These are phyloP conservation scores for Drosophila arizonae DNA, from an alignment of 1,140 invertebrate species.

Conservation along the genomic window DNA sequence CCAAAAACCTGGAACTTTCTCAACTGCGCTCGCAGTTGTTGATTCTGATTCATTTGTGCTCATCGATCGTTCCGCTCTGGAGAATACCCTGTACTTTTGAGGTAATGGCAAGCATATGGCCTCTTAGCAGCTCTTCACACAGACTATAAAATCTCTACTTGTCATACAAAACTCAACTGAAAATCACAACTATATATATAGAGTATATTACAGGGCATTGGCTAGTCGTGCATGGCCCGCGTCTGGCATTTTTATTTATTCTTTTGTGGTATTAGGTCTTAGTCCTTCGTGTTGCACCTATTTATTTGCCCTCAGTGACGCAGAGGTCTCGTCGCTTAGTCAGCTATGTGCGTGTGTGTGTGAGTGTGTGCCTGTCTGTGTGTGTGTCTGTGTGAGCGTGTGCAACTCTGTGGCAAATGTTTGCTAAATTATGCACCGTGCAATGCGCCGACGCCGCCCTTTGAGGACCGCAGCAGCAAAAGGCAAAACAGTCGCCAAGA, in stretches of 20 bases:
- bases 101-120: no score
- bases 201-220: not conserved
- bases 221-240: not conserved
- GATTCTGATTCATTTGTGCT: conserved; percentile 4
- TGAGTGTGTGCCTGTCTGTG: conserved; percentile 4
- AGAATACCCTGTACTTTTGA: not conserved
- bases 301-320: conserved; percentile 7
- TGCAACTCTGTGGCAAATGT: conserved; percentile 59
- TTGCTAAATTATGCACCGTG: conserved; percentile 69
- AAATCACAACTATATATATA: no score
- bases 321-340: conserved; percentile 8
- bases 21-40: not conserved
- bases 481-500: not conserved
- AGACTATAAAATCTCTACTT: no score
- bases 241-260: not conserved
- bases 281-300: conserved; percentile 14
- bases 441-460: conserved; percentile 46
- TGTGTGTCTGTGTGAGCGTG: conserved; percentile 23
- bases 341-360: not conserved
- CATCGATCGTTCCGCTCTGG: not conserved
- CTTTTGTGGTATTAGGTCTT: not conserved
- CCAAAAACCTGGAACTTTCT: not conserved
- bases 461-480: conserved; percentile 9
- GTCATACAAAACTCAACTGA: no score
- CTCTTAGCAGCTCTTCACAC: not conserved